Evolutionary conservation across 2,113 vertebrate species (phyloP), one percentile per base, ranked within the genome.

Genomic region (Procavia capensis): DNA sequence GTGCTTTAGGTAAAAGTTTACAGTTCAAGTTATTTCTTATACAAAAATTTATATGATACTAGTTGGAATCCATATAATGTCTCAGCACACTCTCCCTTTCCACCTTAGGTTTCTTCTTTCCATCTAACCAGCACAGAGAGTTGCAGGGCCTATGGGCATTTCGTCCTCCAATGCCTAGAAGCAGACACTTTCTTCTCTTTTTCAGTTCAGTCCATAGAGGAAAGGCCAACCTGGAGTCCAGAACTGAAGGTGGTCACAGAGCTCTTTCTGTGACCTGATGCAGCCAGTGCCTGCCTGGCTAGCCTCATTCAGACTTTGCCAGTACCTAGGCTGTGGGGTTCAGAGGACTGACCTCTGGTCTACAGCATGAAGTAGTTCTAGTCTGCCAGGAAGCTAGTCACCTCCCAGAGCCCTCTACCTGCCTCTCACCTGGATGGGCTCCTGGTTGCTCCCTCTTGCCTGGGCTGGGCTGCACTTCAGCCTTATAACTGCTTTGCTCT

Each of bases 91-190:
- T n/a, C n/a, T n/a, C n/a, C n/a, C n/a, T n/a, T n/a, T n/a, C n/a
- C n/a, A n/a, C n/a, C n/a, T n/a, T n/a, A n/a, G n/a, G n/a, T n/a
- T n/a, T n/a, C n/a, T n/a, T n/a, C n/a, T n/a, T n/a, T n/a, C n/a
- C n/a, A n/a, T n/a, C n/a, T n/a, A n/a, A 95, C 95, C 90, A 93
- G 85, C 36, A 72, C n/a, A 36, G 19, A n/a, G 34, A 10, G 34
- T n/a, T n/a, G 34, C 34, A 70, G 10, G 59, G 66, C 1, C 14
- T 6, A 4, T 79, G 41, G 85, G n/a, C 45, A 20, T 45, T 17
- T 36, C 29, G 2, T 41, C 27, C 43, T 29, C 10, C 34, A n/a
- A 36, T 36, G 19, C 19, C 39, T 24, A 10, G 80, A 43, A 43
- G 17, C 3, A 10, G 20, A 68, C 57, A 43, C 1, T 54, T 2